Evolutionary conservation across 1,140 invertebrate species (phyloP).

Genomic region (Zaprionus africanus): DNA sequence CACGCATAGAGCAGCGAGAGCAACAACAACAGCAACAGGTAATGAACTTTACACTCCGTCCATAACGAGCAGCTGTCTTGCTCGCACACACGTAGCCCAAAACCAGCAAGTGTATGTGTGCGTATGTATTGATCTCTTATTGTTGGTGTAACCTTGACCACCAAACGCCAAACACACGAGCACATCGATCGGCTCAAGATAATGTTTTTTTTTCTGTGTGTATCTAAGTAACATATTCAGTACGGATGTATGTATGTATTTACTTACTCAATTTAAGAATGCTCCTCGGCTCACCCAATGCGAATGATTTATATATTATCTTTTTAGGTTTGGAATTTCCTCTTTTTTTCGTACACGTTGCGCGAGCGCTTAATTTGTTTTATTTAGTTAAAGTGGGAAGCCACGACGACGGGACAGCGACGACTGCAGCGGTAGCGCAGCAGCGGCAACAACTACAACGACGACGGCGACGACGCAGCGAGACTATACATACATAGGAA

Average conservation of each 20-base stretch:
- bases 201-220: slow-evolving; percentile 33
- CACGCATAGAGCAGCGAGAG: not conserved
- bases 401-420: slow-evolving; percentile 50
- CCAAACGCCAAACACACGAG: slow-evolving; percentile 46
- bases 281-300: slow-evolving; percentile 9
- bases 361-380: slow-evolving; percentile 60
- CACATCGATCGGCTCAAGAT: slow-evolving; percentile 37
- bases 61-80: slow-evolving; percentile 21
- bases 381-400: slow-evolving; percentile 62
- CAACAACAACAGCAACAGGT: slow-evolving; percentile 63
- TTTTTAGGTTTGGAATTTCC: slow-evolving; percentile 31
- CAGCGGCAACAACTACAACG: slow-evolving; percentile 6
- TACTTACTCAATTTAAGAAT: slow-evolving; percentile 37
- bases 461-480: slow-evolving; percentile 5
- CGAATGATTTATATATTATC: slow-evolving; percentile 11
- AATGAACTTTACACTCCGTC: slow-evolving; percentile 69
- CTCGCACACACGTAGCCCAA: slow-evolving; percentile 34
- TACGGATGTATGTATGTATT: slow-evolving; percentile 5
- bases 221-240: slow-evolving; percentile 6
- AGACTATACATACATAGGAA: slow-evolving; percentile 37
- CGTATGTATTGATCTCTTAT: slow-evolving; percentile 49
- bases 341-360: slow-evolving; percentile 36
- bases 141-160: slow-evolving; percentile 73
- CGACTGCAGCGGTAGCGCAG: slow-evolving; percentile 19
- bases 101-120: slow-evolving; percentile 16